Percentiles rank a stretch among this genome's conserved stretches.
These are phyloP conservation scores for Ptyas mucosa DNA, from an alignment of 2,113 vertebrate species.

Conservation along the genomic window DNA sequence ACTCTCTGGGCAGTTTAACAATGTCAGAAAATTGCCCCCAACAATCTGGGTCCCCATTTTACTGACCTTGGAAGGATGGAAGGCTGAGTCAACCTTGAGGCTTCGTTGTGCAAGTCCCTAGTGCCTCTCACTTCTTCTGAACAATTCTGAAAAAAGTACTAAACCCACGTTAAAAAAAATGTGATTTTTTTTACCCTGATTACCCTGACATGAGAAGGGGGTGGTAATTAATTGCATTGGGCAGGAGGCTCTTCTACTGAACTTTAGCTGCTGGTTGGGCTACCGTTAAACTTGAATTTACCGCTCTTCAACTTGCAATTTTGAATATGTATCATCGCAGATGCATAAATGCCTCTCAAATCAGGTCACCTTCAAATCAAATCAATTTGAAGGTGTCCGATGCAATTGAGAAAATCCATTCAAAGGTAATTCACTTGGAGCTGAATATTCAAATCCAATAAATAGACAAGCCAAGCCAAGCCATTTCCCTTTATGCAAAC, in stretches of 20 bases:
- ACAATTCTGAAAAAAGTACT: neutral
- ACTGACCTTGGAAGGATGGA: too few species aligned
- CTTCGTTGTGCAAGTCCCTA: accelerated
- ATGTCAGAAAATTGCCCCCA: too few species aligned
- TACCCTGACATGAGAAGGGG: neutral
- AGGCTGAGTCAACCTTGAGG: too few species aligned
- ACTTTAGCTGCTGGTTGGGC: neutral
- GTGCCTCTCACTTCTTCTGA: neutral
- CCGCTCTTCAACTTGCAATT: neutral
- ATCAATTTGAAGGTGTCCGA: neutral
- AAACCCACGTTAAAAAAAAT: neutral
- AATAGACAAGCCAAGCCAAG: neutral
- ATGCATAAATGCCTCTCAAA: neutral
- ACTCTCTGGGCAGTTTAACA: too few species aligned
- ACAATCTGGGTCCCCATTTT: too few species aligned
- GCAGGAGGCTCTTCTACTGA: neutral
- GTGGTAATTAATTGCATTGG: neutral
- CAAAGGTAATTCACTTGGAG: neutral
- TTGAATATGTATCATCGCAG: neutral
- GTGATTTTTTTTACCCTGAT: neutral
- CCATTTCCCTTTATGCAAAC: neutral
- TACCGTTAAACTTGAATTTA: neutral
- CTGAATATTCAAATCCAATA: neutral
- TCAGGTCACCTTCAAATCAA: neutral
- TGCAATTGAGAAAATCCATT: neutral